Base-by-base conservation (phyloP, 53 echinoderm and acorn worm genomes). In the Apostichopus leukothele region DNA sequence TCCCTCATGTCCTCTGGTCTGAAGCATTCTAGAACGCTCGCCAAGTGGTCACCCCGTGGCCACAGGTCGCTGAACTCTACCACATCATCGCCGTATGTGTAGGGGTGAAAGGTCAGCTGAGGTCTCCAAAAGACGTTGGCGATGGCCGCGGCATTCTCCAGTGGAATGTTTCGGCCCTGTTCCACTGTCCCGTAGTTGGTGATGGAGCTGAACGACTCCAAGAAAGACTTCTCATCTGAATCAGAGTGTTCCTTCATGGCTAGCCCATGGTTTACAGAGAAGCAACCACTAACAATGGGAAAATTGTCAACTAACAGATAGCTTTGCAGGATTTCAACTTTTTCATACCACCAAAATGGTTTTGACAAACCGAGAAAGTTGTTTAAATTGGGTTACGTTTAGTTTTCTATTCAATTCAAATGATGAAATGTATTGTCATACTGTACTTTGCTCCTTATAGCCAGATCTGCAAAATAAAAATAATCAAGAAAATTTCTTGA, bases 111-210 rank as follows among this genome's bases (percentile, higher is more conserved):
- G 63, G 92, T 93, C 51, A 97, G 91, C 54, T 94, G 94, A n/a
- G 97, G 79, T 51, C 93, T 88, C 98, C 98, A 97, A 89, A 97
- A 97, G 3, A 94, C 90, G 88, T 93, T 93, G 85, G 92, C 92
- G 3, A 92, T 85, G 25, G 67, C 21, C 27, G 85, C 9, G 27
- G 85, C 85, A 27, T 67, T 59, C 67, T 85, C 67, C 6, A 18
- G 67, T 5, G 26, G 66, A 18, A 85, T 63, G 63, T 85, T 67
- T 12, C 67, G 26, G 7, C 67, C 7, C 16, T 67, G 63, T 26
- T 85, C 85, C 9, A 5, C 4, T 2, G 16, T 60, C 61, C 67
- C 23, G 4, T 63, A 66, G 85, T 85, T 85, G 39, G 85, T 67
- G 23, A 85, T 39, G 39, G 85, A 85, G 66, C 85, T 68, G 39